Evolutionary conservation across 1,140 invertebrate genomes (phyloP), one percentile per base, ranked within the genome.

Genomic region (Berghia stephanieae): DNA sequence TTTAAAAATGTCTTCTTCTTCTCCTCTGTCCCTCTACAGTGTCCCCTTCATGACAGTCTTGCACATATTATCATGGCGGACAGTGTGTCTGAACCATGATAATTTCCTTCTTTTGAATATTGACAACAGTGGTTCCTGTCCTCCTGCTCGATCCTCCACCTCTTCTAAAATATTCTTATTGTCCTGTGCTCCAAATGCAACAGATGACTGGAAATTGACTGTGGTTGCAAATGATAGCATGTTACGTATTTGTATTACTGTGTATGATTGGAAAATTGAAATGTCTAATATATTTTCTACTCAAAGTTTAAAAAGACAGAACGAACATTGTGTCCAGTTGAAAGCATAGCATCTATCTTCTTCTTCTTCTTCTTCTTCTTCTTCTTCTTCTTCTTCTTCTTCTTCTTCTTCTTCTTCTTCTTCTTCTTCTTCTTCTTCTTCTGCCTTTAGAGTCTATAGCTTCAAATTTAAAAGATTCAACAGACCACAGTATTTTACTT

Each of bases 231-330:
- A n/a, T n/a, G n/a, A n/a, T n/a, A n/a, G 42, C 36, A 67, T 34
- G 18, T 40, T 34, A 63, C 60, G 38, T n/a, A 63, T 5, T 4
- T 27, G 18, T 6, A 63, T 40, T 67, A 67, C 38, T 38, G 63
- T 40, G 63, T 21, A 67, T 21, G 34, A 40, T 40, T 40, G 63
- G 63, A 40, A 67, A 67, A n/a, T 67, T 40, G 42, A 34, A 40
- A 34, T 5, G 36, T 40, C 36, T 40, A 67, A 40, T 67, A 67
- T 40, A 40, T 40, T 16, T 70, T 70, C 42, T 24, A 27, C 10
- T 18, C 8, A 27, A 63, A 63, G n/a, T n/a, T n/a, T n/a, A 63
- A 63, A 16, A 63, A 63, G 57, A 63, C n/a, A n/a, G n/a, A n/a
- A n/a, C n/a, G n/a, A n/a, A n/a, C n/a, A n/a, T n/a, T n/a, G n/a